Evolutionary conservation across 37 sponge, comb jelly and placozoan genomes (phyloP), one percentile per base, ranked within the genome.

Genomic region (Petrosia ficiformis): DNA sequence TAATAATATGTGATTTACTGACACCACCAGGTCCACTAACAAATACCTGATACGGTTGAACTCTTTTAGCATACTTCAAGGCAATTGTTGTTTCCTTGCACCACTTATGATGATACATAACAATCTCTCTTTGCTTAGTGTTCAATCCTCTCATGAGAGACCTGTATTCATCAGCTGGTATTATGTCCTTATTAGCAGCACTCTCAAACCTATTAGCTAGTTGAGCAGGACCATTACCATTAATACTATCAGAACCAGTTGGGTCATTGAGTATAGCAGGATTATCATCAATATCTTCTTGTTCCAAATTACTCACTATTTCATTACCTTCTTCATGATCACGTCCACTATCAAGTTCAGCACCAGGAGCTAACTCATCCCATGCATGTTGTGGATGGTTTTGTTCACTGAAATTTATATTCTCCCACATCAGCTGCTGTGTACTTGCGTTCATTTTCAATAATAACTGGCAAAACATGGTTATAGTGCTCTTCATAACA

Each of bases 381-480:
- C 80, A 79, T 3, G 57, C 60, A 79, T 79, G 72, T 33, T 70
- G 41, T 16, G 80, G 80, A 35, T 43, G 63, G 42, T 44, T 44
- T 26, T 68, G 2, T 32, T 36, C 67, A 65, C 48, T n/a, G 48
- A 38, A 52, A 30, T 24, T 19, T 21, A 40, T 14, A 65, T n/a
- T 78, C 30, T 30, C 70, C 64, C n/a, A 79, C 24, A 2, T 63
- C 4, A 5, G 48, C 42, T 10, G 25, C 26, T 25, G 39, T 37
- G 26, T 69, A 57, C 14, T 57, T 78, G 3, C 41, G 25, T 38
- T 67, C 70, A 68, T 65, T 66, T 5, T 11, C 26, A 19, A 48
- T 1, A 3, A 78, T 2, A 33, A 28, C 42, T 3, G 38, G n/a
- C 42, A 34, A 2, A 42, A 8, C 39, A 78, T 44, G 26, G 5